Percentiles rank a stretch among this genome's conserved stretches.
Conservation (phyloP, 2,113 vertebrate genomes). For the Myotis davidii region DNA sequence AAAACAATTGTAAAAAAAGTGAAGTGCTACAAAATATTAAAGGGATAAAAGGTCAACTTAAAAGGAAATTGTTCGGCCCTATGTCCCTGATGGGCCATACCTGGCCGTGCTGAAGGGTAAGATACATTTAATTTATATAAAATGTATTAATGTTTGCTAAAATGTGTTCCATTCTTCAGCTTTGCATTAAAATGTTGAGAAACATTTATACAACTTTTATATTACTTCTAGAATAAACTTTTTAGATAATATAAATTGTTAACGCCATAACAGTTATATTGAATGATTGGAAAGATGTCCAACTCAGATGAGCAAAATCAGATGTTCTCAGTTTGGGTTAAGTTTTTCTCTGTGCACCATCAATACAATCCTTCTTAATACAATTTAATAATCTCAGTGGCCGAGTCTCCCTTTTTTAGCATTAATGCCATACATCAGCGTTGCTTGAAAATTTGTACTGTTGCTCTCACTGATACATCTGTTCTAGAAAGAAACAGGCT, state of each 20-base stretch:
- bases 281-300: not conserved
- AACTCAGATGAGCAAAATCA: not conserved
- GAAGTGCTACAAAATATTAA: not conserved
- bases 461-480: conserved; percentile 47
- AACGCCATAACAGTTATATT: not conserved
- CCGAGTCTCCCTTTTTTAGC: not conserved
- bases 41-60: not conserved
- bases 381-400: conserved; percentile 11
- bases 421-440: not conserved
- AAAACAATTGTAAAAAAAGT: not conserved
- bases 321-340: not conserved
- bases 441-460: conserved; percentile 18
- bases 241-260: conserved; percentile 5
- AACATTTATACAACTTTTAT: not conserved
- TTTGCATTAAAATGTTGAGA: not conserved
- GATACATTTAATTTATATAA: conserved; percentile 38
- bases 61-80: not conserved
- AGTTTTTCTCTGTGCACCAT: not conserved
- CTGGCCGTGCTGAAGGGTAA: not conserved
- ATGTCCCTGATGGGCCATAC: not conserved
- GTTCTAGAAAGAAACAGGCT: conserved; percentile 56
- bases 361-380: not conserved
- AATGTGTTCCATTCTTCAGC: not conserved
- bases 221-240: not conserved
- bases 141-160: not conserved